phyloP scores from a whole-genome alignment of 92 coral and sea anemone species.

The Pocillopora grandis region DNA sequence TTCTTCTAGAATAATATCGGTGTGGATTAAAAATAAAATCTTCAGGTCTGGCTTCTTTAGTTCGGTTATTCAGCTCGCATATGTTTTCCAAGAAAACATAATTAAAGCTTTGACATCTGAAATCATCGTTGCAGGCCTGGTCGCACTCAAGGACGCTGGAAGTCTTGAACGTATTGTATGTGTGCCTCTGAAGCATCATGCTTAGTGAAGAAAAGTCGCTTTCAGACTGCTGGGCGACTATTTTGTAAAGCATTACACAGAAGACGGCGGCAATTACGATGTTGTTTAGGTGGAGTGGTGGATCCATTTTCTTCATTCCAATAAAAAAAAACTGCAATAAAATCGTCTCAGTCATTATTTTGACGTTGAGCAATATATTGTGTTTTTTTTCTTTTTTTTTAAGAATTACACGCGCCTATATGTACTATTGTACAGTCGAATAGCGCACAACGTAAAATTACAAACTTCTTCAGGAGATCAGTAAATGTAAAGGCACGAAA shows the following conservation, averaged over 20 bases:
- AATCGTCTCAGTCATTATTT: no score
- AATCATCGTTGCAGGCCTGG: background rate
- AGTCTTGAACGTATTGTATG: background rate
- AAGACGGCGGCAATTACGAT: background rate
- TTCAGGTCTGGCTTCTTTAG: conserved; percentile 11
- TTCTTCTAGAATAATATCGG: background rate
- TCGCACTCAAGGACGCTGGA: conserved; percentile 3
- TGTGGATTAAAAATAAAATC: background rate
- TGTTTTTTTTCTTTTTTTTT: no score
- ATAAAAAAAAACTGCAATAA: no score
- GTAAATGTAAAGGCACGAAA: no score
- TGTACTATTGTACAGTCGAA: no score
- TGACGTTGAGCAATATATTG: no score
- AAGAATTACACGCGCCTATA: no score
- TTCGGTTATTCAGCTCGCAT: conserved; percentile 12
- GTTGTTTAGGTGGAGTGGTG: background rate
- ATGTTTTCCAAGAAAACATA: background rate
- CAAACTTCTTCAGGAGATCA: no score
- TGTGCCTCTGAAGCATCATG: conserved; percentile 22
- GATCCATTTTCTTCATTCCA: background rate
- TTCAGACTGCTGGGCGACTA: background rate
- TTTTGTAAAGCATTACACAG: background rate
- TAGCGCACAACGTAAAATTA: no score
- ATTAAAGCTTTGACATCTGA: conserved; percentile 11
- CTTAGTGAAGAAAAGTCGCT: background rate